A percentile compares a stretch with the other conserved stretches of the same genome.
Conservation (phyloP, 2,888 invertebrate species). For the Nebria salina region DNA sequence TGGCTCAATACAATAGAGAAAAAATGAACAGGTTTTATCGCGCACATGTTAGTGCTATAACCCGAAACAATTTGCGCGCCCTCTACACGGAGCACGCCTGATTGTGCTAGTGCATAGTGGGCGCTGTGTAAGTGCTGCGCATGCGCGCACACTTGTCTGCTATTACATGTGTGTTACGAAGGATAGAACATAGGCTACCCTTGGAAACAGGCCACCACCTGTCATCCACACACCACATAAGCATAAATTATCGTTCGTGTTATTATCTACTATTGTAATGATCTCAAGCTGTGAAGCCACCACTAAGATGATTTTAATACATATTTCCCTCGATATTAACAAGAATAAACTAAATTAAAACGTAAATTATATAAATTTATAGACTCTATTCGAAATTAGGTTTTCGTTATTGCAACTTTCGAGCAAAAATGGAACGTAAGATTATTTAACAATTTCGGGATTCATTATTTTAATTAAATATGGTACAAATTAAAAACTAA, state of each 20-base stretch:
- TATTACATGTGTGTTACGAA: neutral
- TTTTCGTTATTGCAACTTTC: too few species aligned
- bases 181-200: neutral
- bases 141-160: neutral
- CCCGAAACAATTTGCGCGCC: slow-evolving; percentile 16
- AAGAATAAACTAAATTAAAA: too few species aligned
- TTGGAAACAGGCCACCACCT: neutral
- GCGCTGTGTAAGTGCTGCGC: neutral
- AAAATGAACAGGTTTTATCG: slow-evolving; percentile 34
- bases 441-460: too few species aligned
- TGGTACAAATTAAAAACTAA: too few species aligned
- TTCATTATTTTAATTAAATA: too few species aligned
- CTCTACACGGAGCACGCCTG: neutral
- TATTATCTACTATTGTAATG: neutral
- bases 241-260: neutral
- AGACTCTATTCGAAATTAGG: too few species aligned
- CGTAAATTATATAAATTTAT: too few species aligned
- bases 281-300: neutral
- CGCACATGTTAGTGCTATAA: slow-evolving; percentile 29
- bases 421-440: too few species aligned
- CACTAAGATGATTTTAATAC: neutral
- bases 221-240: neutral
- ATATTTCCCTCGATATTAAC: neutral
- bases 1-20: slow-evolving; percentile 28
- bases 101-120: neutral